Base-by-base conservation (phyloP, 2,888 invertebrate species). In the Cephonodes hylas region DNA sequence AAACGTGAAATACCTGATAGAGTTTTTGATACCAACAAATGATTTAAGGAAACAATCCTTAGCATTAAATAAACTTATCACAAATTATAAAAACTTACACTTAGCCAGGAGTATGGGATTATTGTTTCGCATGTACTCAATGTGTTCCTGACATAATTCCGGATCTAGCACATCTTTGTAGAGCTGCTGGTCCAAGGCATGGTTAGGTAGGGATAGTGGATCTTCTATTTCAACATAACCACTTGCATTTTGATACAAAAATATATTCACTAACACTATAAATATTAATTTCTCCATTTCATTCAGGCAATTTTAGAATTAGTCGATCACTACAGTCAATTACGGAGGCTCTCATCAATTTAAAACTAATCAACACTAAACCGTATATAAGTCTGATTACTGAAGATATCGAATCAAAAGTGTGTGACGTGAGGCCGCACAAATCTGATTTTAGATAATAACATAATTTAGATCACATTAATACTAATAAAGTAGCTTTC, bases 101-200 rank as follows among this genome's bases (percentile, higher is more conserved):
- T 67, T 68, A 25, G 74, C 60, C 22, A 79, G 65, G 13, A 88
- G 66, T 1, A 65, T 1, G 0, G 72, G 67, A 61, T 79, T 70
- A 63, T 83, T 76, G 3, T 66, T 65, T 2, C 67, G 46, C 34
- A 89, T 73, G 63, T 79, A 81, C 3, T 56, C 58, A n/a, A 89
- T 67, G 67, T 91, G 88, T 25, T 72, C 66, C n/a, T 70, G 64
- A 75, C 90, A 91, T 53, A 82, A 62, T 58, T 81, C 77, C 7
- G 76, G 60, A 73, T 90, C 79, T 38, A 91, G 66, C 10, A 84
- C 87, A 60, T 77, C 70, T 64, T 84, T 74, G 67, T 80, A 89
- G 25, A 88, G 74, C 62, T 81, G 77, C 42, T 68, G 66, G 70
- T 89, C 83, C 62, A 88, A 83, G 7, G 72, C 77, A 60, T 70